phyloP scores from a whole-genome alignment of 23 tunicate species.

The Clavelina lepadiformis region DNA sequence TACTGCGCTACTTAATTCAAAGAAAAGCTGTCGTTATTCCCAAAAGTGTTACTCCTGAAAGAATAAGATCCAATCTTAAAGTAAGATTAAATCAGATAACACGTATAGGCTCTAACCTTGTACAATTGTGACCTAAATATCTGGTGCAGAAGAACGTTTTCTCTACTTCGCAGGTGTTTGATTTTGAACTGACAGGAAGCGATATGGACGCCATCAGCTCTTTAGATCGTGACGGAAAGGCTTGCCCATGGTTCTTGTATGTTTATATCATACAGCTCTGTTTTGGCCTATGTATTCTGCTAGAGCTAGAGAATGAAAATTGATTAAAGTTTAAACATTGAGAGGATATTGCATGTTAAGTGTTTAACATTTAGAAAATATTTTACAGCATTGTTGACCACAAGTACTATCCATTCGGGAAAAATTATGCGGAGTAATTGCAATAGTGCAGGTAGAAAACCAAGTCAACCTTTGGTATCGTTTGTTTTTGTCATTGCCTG shows the following conservation, averaged over 20 bases:
- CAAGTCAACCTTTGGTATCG: no score
- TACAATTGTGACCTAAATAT: not conserved
- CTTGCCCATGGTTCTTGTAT: not conserved
- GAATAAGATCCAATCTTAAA: constrained; percentile 48
- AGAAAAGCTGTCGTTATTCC: constrained; percentile 64
- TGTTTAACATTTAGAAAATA: not conserved
- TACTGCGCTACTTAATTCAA: constrained; percentile 51
- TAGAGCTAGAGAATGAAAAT: no score
- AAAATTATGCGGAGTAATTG: constrained; percentile 46
- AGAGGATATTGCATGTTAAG: not conserved
- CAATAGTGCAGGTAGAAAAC: no score
- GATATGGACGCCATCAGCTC: constrained; percentile 47
- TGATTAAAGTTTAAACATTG: no score
- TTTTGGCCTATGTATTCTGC: no score
- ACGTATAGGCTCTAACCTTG: no score
- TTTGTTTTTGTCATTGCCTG: no score
- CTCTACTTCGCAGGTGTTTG: constrained; percentile 40
- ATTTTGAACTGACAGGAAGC: constrained; percentile 57
- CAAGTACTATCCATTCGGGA: constrained; percentile 48
- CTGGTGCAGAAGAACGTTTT: not conserved
- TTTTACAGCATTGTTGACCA: constrained; percentile 18
- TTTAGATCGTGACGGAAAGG: constrained; percentile 58
- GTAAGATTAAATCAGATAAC: constrained; percentile 3
- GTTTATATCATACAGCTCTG: not conserved
- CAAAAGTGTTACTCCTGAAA: constrained; percentile 54